Evolutionary conservation across 2,113 vertebrate species (phyloP).

Genomic region (Hypocryptadius cinnamomeus): DNA sequence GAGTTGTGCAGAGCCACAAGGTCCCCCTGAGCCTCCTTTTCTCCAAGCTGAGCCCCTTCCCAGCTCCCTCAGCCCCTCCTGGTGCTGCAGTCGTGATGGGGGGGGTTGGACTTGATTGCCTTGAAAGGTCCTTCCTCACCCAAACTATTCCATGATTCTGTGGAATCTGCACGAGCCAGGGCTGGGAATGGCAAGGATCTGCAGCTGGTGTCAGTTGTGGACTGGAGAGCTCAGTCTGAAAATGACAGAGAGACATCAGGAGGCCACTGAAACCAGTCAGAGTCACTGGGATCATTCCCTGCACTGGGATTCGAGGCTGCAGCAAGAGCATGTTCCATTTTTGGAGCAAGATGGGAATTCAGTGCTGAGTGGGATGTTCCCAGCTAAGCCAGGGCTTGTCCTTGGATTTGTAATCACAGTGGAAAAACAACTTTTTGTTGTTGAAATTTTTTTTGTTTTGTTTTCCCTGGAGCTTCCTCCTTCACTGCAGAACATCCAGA

Average conservation of each 20-base stretch:
- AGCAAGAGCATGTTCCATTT: not conserved
- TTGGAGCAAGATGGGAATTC: not conserved
- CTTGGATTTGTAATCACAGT: not conserved
- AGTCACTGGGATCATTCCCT: not conserved
- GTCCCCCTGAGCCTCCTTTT: not conserved
- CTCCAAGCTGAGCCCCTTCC: not conserved
- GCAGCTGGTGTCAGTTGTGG: not conserved
- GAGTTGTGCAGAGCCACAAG: not conserved
- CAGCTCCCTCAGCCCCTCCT: not conserved
- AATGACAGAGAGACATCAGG: not conserved
- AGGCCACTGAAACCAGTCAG: not conserved
- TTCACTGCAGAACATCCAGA: not conserved
- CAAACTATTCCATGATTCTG: not conserved
- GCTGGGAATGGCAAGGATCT: not conserved
- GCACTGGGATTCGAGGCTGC: not conserved
- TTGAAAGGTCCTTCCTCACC: not conserved
- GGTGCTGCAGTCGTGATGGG: fast-evolving
- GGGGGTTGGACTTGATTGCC: not conserved
- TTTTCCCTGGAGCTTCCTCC: not conserved
- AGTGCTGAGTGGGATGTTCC: not conserved
- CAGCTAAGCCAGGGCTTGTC: not conserved
- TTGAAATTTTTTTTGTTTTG: not conserved
- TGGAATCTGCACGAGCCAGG: not conserved
- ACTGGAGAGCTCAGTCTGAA: not conserved
- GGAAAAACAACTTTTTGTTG: not conserved